Evolutionary conservation across 2,113 vertebrate genomes (phyloP).

Genomic region (Petrocephalus zakoni): DNA sequence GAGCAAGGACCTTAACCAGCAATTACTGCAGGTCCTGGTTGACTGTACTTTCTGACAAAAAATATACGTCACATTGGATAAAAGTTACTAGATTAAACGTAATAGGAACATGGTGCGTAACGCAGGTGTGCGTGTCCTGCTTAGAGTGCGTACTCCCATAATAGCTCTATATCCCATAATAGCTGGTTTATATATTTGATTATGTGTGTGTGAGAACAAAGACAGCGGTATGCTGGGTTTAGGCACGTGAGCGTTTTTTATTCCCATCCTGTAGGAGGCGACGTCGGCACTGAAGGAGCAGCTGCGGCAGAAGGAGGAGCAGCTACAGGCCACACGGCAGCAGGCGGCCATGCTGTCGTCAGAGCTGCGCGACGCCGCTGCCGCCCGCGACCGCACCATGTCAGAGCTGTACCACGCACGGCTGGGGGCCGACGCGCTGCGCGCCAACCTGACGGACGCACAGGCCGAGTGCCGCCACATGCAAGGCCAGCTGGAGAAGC

Average conservation of each 20-base stretch:
- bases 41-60: not conserved
- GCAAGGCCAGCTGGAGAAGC: constrained; percentile 51
- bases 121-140: not conserved
- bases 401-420: constrained; percentile 79
- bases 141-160: not conserved
- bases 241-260: not conserved
- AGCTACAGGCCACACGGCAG: constrained; percentile 82
- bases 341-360: constrained; percentile 79
- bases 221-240: not conserved
- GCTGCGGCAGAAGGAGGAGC: constrained; percentile 85
- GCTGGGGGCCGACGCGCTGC: constrained; percentile 68
- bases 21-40: not conserved
- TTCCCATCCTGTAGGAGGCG: constrained; percentile 64
- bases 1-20: not conserved
- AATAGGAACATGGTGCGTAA: not conserved
- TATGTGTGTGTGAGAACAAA: not conserved
- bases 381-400: constrained; percentile 81
- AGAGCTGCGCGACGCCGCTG: constrained; percentile 81
- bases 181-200: not conserved
- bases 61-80: not conserved
- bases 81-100: not conserved
- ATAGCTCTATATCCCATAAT: no score
- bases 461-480: constrained; percentile 67
- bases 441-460: constrained; percentile 64
- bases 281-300: constrained; percentile 70